Base-by-base conservation (phyloP, 2,113 vertebrate species). In the Nerophis ophidion region DNA sequence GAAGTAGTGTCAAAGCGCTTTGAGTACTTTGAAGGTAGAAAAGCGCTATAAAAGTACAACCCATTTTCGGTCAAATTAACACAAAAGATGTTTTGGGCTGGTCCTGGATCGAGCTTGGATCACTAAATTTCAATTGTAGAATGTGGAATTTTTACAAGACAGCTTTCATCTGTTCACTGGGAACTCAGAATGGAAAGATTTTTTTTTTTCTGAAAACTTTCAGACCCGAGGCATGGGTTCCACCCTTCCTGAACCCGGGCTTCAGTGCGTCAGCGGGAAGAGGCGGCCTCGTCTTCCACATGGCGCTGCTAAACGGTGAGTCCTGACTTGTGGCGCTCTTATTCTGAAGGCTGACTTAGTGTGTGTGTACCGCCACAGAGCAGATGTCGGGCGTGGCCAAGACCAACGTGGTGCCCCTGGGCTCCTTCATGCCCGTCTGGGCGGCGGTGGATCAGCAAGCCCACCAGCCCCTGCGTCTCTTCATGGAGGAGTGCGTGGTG, bases 401-500 rank as follows among this genome's bases (percentile, higher is more conserved):
- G 52, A 75, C 81, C 0, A 89, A 74, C 1, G 7, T 80, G 8
- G 76, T 93, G 52, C 71, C 81, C 0, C 64, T 92, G 70, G 92
- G 92, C 2, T 86, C 90, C 0, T 74, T 84, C 46, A 87, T 93
- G 55, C 84, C 83, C 0, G 74, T 91, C 4, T 86, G 87, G 83
- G 90, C 91, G 3, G 84, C 84, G 1, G 87, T 91, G 36, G 65
- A 78, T 6, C 81, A 88, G 44, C 71, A 71, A 15, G 79, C 71
- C 60, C 91, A 92, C 72, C 88, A 90, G 51, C 85, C 90, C 0
- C 60, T 92, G 54, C 72, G 81, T n/a, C 40, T 93, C 14, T 86
- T 87, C 36, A 70, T 92, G 70, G 91, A 92, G 2, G 81, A 91
- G 46, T 91, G 90, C 70, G 79, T 89, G 1, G 89, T 88, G 2